Percentiles rank a stretch among this genome's conserved stretches.
These are phyloP conservation scores for Poecilia gillii DNA, from an alignment of 2,797 vertebrate genomes.

Conservation along the genomic window DNA sequence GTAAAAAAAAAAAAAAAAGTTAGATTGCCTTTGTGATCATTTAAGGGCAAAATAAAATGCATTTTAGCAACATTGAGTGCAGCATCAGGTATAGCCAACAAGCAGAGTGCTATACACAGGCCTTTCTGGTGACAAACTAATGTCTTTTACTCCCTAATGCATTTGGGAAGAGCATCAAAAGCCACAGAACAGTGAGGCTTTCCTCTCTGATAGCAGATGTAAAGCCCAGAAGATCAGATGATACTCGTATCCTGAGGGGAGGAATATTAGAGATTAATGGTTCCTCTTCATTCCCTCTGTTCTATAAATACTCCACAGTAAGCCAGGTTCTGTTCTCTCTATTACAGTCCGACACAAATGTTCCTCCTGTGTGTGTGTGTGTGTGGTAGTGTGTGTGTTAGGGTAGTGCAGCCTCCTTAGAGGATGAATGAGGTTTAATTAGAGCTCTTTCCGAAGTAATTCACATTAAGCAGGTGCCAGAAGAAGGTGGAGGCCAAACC, in stretches of 20 bases:
- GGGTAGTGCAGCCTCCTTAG: constrained; percentile 11
- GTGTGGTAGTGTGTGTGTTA: constrained; percentile 3
- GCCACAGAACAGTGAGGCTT: constrained; percentile 15
- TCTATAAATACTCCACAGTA: constrained; percentile 63
- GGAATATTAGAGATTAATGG: constrained; percentile 55
- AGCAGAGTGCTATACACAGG: constrained; percentile 11
- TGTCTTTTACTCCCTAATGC: constrained; percentile 7
- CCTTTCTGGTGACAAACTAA: constrained; percentile 3
- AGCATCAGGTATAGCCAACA: not conserved
- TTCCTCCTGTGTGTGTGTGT: not conserved
- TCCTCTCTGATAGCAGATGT: constrained; percentile 29
- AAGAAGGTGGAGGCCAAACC: not conserved
- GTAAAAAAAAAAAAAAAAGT: not conserved
- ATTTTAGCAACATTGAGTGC: not conserved
- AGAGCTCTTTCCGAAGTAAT: constrained; percentile 26
- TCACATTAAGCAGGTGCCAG: constrained; percentile 13
- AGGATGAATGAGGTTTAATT: constrained; percentile 49
- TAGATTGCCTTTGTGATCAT: not conserved
- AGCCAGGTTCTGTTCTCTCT: constrained; percentile 63
- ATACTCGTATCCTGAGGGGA: constrained; percentile 30
- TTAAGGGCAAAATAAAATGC: not conserved
- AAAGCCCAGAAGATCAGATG: constrained; percentile 47
- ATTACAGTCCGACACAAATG: constrained; percentile 59
- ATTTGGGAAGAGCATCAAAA: constrained; percentile 35
- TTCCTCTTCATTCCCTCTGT: constrained; percentile 53